Conservation (phyloP, 2,888 invertebrate genomes). For the Oxytorus armatus region DNA sequence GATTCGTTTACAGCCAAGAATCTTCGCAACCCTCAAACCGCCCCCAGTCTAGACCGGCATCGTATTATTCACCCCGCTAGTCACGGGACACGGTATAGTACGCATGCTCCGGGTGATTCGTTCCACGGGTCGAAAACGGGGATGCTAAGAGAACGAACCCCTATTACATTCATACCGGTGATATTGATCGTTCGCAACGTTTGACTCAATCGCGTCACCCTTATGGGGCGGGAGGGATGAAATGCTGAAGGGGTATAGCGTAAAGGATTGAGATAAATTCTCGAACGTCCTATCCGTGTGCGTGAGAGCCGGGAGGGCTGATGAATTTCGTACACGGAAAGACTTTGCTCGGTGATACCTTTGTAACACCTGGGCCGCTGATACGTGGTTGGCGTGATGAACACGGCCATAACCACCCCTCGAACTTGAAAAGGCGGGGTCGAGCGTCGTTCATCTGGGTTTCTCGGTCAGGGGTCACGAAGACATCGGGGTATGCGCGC, state of each 20-base stretch:
- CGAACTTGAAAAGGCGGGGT: conserved; percentile 50
- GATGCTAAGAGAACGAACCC: conserved; percentile 25
- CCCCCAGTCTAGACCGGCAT: conserved; percentile 51
- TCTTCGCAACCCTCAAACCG: conserved; percentile 54
- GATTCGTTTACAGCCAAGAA: conserved; percentile 52
- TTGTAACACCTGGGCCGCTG: not conserved
- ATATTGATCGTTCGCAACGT: conserved; percentile 40
- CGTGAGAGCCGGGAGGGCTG: too few relatives aligned
- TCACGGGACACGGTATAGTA: conserved; percentile 1
- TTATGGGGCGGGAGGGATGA: not conserved
- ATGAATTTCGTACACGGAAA: not conserved
- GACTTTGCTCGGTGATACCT: not conserved
- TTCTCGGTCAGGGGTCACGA: conserved; percentile 57
- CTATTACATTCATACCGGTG: not conserved
- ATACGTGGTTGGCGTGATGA: conserved; percentile 12
- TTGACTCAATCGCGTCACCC: not conserved
- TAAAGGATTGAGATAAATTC: not conserved
- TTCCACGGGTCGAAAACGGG: conserved; percentile 29
- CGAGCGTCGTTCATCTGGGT: conserved; percentile 48
- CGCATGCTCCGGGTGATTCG: conserved; percentile 54
- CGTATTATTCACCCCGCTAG: conserved; percentile 40
- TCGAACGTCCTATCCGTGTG: not conserved
- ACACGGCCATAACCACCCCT: conserved; percentile 34
- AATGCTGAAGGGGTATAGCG: not conserved
- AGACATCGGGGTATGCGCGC: conserved; percentile 18